These are phyloP conservation scores for Danio kyathit DNA, from an alignment of 2,797 vertebrate species.

Conservation along the genomic window DNA sequence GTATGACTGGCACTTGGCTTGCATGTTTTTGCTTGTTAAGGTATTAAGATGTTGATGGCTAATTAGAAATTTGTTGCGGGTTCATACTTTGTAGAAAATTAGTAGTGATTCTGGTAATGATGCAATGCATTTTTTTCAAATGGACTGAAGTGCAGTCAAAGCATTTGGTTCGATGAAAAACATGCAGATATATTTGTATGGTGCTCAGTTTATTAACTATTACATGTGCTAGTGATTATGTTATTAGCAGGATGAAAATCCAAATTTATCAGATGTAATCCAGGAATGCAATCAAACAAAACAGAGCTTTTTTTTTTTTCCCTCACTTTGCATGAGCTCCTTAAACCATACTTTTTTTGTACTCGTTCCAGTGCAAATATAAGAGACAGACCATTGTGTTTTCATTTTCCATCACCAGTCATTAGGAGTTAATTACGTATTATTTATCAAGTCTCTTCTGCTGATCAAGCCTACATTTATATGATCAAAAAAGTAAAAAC, in stretches of 20 bases:
- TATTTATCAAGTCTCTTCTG: too few species aligned
- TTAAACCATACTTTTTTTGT: background rate
- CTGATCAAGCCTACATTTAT: too few species aligned
- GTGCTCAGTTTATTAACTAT: conserved; percentile 13
- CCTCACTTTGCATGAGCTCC: background rate
- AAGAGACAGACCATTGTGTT: too few species aligned
- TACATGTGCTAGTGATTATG: conserved; percentile 10
- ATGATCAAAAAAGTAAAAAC: too few species aligned
- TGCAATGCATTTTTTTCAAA: conserved; percentile 1
- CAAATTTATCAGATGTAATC: background rate
- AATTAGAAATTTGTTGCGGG: background rate
- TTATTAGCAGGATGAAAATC: background rate
- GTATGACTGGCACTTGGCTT: conserved; percentile 68
- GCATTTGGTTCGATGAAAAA: background rate
- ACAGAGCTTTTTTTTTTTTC: background rate
- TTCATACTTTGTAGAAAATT: conserved; percentile 5
- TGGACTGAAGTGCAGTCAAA: background rate
- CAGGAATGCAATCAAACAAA: background rate
- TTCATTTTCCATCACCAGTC: background rate
- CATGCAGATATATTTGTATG: conserved; percentile 16
- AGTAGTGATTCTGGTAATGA: conserved; percentile 9
- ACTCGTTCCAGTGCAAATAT: background rate
- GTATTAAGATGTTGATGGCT: conserved; percentile 15
- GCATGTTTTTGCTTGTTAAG: conserved; percentile 58
- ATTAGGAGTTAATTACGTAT: too few species aligned